Percentiles rank a stretch among this genome's conserved stretches.
Evolutionary conservation across 1,140 invertebrate genomes (phyloP).

Genomic region (Cephus cinctus): DNA sequence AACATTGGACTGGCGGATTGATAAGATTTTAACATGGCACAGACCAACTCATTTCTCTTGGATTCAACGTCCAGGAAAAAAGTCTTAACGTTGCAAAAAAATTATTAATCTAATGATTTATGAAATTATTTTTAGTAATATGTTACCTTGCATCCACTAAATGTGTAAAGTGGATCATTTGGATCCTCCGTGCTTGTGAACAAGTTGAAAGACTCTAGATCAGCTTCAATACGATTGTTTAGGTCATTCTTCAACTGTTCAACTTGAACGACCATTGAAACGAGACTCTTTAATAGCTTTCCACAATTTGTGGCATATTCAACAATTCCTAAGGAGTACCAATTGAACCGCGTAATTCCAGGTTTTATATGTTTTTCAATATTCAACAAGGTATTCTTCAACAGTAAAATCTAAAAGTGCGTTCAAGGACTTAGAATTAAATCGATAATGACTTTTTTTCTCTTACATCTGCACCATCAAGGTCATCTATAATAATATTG

Average conservation of each 20-base stretch:
- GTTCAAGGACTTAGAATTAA: too few relatives aligned
- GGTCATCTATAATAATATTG: conserved; percentile 58
- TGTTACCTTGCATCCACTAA: conserved; percentile 40
- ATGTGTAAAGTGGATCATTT: conserved; percentile 17
- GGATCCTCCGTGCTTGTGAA: conserved; percentile 49
- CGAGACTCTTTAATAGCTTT: conserved; percentile 60
- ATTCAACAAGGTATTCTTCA: conserved; percentile 68
- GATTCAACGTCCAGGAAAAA: conserved; percentile 69
- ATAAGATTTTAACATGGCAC: conserved; percentile 68
- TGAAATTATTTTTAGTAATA: conserved; percentile 1
- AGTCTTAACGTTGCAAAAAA: conserved; percentile 47
- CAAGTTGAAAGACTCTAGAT: conserved; percentile 61
- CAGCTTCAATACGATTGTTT: conserved; percentile 57
- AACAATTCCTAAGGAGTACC: conserved; percentile 78
- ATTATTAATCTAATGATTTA: conserved; percentile 5
- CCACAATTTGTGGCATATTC: conserved; percentile 68
- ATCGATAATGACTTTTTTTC: too few relatives aligned
- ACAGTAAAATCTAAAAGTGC: conserved; percentile 59
- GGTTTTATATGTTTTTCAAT: conserved; percentile 77
- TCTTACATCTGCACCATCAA: conserved; percentile 64
- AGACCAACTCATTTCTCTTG: conserved; percentile 66
- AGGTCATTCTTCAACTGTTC: conserved; percentile 76
- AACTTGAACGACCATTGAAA: conserved; percentile 69
- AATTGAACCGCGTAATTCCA: conserved; percentile 76
- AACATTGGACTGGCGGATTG: conserved; percentile 73